Conservation (phyloP, 2,797 vertebrate species). For the Oreortyx pictus region DNA sequence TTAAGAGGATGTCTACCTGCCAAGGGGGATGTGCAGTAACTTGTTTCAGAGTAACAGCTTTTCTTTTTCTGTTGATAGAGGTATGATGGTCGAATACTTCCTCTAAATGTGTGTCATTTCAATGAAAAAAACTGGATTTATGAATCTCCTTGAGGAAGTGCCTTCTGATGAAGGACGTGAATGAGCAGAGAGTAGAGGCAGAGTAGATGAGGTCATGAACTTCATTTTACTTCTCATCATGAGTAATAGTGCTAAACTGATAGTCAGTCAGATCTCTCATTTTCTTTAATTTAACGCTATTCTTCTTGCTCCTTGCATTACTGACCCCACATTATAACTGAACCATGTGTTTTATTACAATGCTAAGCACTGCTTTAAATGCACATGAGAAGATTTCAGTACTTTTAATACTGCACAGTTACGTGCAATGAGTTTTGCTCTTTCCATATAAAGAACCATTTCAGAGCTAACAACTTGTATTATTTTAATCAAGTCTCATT, state of each 20-base stretch:
- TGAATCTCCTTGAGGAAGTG: slow-evolving; percentile 64
- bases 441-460: slow-evolving; percentile 29
- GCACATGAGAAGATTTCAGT: slow-evolving; percentile 25
- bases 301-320: slow-evolving; percentile 64
- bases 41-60: neutral
- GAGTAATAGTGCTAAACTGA: slow-evolving; percentile 71
- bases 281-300: slow-evolving; percentile 72
- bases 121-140: slow-evolving; percentile 46
- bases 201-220: slow-evolving; percentile 63
- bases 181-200: slow-evolving; percentile 49
- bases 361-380: slow-evolving; percentile 58
- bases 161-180: slow-evolving; percentile 48
- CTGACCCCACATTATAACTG: slow-evolving; percentile 63
- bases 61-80: neutral
- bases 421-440: slow-evolving; percentile 21
- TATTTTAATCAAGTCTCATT: slow-evolving; percentile 62
- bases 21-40: neutral
- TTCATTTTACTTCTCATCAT: slow-evolving; percentile 70
- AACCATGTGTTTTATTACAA: slow-evolving; percentile 53
- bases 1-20: neutral
- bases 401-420: neutral
- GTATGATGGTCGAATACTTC: neutral
- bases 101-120: neutral
- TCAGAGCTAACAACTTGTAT: slow-evolving; percentile 47
- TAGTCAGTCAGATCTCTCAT: slow-evolving; percentile 67